Conservation (phyloP, 2,797 vertebrate genomes). For the Lerista edwardsae region DNA sequence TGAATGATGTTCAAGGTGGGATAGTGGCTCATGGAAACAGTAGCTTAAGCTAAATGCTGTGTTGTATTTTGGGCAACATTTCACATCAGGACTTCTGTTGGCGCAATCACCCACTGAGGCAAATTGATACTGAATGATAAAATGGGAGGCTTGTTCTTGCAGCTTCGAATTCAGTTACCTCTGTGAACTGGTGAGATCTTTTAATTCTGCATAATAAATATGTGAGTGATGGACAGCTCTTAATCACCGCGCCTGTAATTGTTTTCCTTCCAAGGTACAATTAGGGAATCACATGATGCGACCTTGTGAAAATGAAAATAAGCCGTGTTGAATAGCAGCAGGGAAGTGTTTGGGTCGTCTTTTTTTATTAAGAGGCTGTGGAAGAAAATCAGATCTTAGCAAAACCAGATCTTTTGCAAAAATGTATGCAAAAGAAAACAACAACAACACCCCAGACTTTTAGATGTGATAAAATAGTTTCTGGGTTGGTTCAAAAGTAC, state of each 20-base stretch:
- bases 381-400: background rate
- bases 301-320: conserved; percentile 16
- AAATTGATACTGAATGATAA: conserved; percentile 14
- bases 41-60: conserved; percentile 32
- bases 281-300: background rate
- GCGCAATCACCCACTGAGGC: conserved; percentile 9
- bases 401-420: background rate
- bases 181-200: conserved; percentile 16
- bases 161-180: conserved; percentile 12
- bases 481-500: background rate
- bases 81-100: conserved; percentile 13
- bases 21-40: conserved; percentile 17
- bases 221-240: conserved; percentile 10
- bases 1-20: conserved; percentile 45
- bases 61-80: conserved; percentile 40
- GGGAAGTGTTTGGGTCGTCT: background rate
- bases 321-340: background rate
- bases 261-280: background rate
- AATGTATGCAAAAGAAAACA: background rate
- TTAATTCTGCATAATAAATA: background rate
- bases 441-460: background rate
- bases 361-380: conserved; percentile 5
- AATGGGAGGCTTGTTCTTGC: conserved; percentile 31
- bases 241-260: background rate
- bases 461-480: background rate